phyloP scores from a whole-genome alignment of 2,888 invertebrate species.

The Yponomeuta malinellus region DNA sequence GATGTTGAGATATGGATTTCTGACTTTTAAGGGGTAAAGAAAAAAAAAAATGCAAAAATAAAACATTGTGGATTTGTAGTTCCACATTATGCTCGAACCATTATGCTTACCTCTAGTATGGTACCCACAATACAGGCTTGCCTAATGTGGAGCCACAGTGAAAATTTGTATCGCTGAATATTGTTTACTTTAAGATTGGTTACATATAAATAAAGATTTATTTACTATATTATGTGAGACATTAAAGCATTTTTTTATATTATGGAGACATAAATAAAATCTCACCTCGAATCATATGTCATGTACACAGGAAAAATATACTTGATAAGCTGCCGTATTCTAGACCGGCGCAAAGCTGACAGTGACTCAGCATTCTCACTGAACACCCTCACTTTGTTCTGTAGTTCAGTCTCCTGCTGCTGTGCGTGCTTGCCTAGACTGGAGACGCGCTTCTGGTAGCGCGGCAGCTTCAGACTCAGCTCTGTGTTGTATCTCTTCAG shows the following conservation, averaged over 20 bases:
- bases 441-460: conserved; percentile 61
- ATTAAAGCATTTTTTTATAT: too few species aligned
- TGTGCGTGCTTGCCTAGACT: conserved; percentile 49
- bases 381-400: conserved; percentile 43
- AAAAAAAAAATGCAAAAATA: conserved; percentile 19
- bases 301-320: conserved; percentile 70
- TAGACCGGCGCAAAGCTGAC: conserved; percentile 52
- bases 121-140: too few species aligned
- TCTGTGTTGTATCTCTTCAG: conserved; percentile 53
- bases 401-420: conserved; percentile 47
- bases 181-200: too few species aligned
- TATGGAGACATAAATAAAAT: conserved; percentile 43
- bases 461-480: conserved; percentile 50
- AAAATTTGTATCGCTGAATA: too few species aligned
- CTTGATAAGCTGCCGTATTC: conserved; percentile 61
- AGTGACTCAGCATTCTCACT: conserved; percentile 45
- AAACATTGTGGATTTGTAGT: not conserved
- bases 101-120: too few species aligned
- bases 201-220: too few species aligned
- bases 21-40: conserved; percentile 32
- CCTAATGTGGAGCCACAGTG: too few species aligned
- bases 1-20: conserved; percentile 45
- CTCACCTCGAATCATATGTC: conserved; percentile 61
- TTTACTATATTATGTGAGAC: too few species aligned
- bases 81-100: too few species aligned